phyloP scores from a whole-genome alignment of 2,113 vertebrate species.

The Trochalopteron elliotii region DNA sequence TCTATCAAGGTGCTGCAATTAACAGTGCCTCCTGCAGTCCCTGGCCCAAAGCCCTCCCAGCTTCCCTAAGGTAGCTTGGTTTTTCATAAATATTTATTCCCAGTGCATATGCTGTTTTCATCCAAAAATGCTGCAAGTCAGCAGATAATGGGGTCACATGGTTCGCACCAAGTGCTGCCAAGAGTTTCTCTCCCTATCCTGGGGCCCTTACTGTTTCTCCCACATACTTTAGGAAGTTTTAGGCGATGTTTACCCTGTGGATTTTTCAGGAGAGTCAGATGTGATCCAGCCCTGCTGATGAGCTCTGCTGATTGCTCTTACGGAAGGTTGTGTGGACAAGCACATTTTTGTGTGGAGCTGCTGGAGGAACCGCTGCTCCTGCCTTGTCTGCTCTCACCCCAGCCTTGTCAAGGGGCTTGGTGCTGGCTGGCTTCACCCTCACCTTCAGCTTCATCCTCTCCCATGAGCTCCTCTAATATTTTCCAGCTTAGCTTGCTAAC shows the following conservation, averaged over 20 bases:
- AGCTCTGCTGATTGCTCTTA: background rate
- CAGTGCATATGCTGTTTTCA: background rate
- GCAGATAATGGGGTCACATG: background rate
- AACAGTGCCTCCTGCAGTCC: background rate
- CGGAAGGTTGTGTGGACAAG: background rate
- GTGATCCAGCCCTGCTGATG: background rate
- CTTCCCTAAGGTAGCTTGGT: background rate
- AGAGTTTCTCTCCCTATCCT: background rate
- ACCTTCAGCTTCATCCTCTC: background rate
- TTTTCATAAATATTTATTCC: constrained; percentile 34
- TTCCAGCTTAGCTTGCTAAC: background rate
- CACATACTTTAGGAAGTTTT: background rate
- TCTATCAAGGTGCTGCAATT: background rate
- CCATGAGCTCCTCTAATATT: background rate
- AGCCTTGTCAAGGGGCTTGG: background rate
- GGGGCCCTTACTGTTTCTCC: background rate
- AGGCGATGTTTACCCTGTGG: background rate
- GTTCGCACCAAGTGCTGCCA: background rate
- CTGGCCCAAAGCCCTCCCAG: background rate
- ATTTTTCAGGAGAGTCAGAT: background rate
- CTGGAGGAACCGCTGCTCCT: background rate
- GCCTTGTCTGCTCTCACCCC: background rate
- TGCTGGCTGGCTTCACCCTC: background rate
- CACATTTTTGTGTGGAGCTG: background rate
- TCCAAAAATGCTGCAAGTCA: background rate